A percentile compares a stretch with the other conserved stretches of the same genome.
Conservation (phyloP, 2,888 invertebrate species). For the Sialis fuliginosa region DNA sequence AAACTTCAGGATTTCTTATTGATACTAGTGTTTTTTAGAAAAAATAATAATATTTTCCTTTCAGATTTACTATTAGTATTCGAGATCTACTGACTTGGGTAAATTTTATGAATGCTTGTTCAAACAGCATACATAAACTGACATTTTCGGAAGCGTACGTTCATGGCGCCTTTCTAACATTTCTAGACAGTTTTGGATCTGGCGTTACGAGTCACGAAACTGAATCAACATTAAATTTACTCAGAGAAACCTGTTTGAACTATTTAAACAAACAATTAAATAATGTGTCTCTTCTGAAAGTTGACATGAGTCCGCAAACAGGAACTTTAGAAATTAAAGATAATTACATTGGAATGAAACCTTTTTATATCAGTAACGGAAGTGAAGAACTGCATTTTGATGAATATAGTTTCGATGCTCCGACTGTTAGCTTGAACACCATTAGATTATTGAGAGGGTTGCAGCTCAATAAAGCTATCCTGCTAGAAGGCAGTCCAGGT, state of each 20-base stretch:
- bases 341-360: conserved; percentile 50
- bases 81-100: conserved; percentile 89
- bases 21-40: no score
- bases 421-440: conserved; percentile 66
- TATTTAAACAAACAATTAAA: conserved; percentile 37
- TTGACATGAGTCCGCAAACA: conserved; percentile 6
- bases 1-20: background rate
- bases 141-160: conserved; percentile 50
- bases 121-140: conserved; percentile 15
- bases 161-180: conserved; percentile 82
- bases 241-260: conserved; percentile 30
- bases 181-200: conserved; percentile 80
- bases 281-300: conserved; percentile 7
- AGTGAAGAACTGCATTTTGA: conserved; percentile 29
- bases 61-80: conserved; percentile 69
- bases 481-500: conserved; percentile 94
- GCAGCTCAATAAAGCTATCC: conserved; percentile 78
- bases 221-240: conserved; percentile 25
- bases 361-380: conserved; percentile 54
- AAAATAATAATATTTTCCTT: conserved; percentile 14
- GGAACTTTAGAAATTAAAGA: conserved; percentile 19
- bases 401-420: conserved; percentile 43
- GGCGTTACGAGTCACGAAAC: conserved; percentile 59
- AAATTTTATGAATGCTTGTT: conserved; percentile 60
- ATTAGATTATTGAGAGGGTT: conserved; percentile 73